Conservation (phyloP, 2,113 vertebrate genomes). For the Chionodraco myersi region DNA sequence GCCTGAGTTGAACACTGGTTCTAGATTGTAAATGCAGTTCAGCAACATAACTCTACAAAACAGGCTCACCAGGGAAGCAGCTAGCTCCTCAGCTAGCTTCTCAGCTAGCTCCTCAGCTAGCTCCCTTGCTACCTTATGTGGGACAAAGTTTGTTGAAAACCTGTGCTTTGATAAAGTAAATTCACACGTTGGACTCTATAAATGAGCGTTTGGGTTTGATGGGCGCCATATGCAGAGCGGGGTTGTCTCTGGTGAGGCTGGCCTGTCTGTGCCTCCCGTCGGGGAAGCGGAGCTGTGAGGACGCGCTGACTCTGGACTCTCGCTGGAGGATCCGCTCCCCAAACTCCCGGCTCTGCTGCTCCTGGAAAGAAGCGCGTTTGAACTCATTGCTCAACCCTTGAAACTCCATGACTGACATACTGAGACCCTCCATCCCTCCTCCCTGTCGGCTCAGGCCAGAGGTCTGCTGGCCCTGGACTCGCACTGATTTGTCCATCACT, state of each 20-base stretch:
- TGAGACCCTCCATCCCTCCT: constrained; percentile 72
- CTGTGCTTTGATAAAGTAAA: constrained; percentile 53
- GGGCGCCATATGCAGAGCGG: constrained; percentile 82
- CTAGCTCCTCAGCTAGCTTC: constrained; percentile 23
- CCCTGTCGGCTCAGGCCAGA: constrained; percentile 83
- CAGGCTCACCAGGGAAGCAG: constrained; percentile 50
- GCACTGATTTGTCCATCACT: constrained; percentile 93
- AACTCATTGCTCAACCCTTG: constrained; percentile 77
- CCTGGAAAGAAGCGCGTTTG: constrained; percentile 75
- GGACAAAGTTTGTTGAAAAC: constrained; percentile 45
- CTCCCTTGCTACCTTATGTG: constrained; percentile 68
- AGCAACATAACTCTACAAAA: constrained; percentile 72
- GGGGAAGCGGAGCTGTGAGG: constrained; percentile 76
- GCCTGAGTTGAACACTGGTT: constrained; percentile 76
- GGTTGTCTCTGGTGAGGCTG: constrained; percentile 84
- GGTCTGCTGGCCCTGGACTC: constrained; percentile 87
- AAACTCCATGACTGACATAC: constrained; percentile 74
- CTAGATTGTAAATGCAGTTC: constrained; percentile 75
- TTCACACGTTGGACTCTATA: constrained; percentile 97
- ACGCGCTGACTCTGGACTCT: constrained; percentile 70
- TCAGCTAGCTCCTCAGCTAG: constrained; percentile 16
- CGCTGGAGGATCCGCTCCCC: constrained; percentile 82
- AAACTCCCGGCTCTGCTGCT: constrained; percentile 74
- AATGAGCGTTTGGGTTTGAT: constrained; percentile 97
- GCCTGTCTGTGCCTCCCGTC: constrained; percentile 84